phyloP scores from a whole-genome alignment of 2,113 vertebrate genomes.

The Brachyhypopomus occidentalis region DNA sequence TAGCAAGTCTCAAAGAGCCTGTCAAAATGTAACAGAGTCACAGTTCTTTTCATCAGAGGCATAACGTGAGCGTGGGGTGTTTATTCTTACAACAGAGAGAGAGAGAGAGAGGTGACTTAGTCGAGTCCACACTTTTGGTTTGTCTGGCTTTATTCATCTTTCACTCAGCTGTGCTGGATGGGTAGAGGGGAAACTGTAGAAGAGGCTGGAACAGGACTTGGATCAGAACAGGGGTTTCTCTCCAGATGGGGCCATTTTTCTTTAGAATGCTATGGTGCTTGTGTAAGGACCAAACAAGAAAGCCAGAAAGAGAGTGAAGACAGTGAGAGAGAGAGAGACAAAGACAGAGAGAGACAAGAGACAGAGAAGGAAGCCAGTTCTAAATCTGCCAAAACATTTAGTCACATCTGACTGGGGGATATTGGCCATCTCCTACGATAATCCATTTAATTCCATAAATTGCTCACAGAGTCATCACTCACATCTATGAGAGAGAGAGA shows the following conservation, averaged over 20 bases:
- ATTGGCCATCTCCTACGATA: not conserved
- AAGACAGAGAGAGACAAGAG: not conserved
- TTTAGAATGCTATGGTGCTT: not conserved
- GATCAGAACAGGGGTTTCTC: not conserved
- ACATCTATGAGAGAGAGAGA: conserved; percentile 15
- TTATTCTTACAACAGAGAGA: no score
- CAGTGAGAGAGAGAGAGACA: not conserved
- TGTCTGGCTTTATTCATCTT: not conserved
- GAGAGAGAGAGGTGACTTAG: not conserved
- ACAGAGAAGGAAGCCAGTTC: conserved; percentile 6
- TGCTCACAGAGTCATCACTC: conserved; percentile 31
- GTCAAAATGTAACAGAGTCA: conserved; percentile 27
- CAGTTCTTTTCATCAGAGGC: no score
- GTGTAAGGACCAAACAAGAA: not conserved
- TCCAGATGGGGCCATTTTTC: conserved; percentile 9
- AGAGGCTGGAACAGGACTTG: not conserved
- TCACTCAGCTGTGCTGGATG: not conserved
- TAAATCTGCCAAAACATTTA: conserved; percentile 43
- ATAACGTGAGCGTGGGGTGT: not conserved
- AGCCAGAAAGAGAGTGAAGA: not conserved
- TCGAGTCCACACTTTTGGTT: not conserved
- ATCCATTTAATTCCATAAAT: conserved; percentile 16
- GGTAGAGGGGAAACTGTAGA: not conserved
- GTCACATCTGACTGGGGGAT: conserved; percentile 36
- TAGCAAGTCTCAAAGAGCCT: not conserved